These are phyloP conservation scores for Aphyosemion australe DNA, from an alignment of 2,113 vertebrate genomes.

Conservation along the genomic window DNA sequence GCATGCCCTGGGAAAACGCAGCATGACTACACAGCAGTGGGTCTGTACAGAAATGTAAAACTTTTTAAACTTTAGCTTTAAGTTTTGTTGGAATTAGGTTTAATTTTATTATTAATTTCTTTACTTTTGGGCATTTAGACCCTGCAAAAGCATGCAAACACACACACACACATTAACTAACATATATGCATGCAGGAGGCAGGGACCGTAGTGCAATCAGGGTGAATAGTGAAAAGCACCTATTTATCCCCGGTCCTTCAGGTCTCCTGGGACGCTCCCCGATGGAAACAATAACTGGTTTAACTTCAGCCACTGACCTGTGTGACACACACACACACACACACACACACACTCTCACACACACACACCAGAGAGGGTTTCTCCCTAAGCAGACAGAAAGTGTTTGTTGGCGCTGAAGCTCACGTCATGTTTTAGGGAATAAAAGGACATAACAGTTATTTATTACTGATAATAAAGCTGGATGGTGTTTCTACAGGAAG, in stretches of 20 bases:
- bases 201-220: constrained; percentile 48
- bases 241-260: constrained; percentile 58
- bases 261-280: constrained; percentile 50
- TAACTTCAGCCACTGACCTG: constrained; percentile 48
- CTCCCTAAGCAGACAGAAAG: no score
- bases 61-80: not conserved
- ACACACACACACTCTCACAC: constrained; percentile 9
- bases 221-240: constrained; percentile 66
- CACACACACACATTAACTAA: constrained; percentile 5
- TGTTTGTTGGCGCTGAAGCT: no score
- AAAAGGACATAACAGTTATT: no score
- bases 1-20: not conserved
- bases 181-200: constrained; percentile 24
- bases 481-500: no score
- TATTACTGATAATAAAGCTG: no score
- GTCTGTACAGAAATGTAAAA: not conserved
- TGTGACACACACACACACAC: constrained; percentile 26
- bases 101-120: not conserved
- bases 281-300: constrained; percentile 60
- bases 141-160: no score
- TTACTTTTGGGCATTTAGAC: not conserved
- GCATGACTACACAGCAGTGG: not conserved
- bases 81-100: no score
- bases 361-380: no score
- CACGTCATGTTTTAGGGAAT: no score